Base-by-base conservation (phyloP, 2,797 vertebrate species). In the Margarornis squamiger region DNA sequence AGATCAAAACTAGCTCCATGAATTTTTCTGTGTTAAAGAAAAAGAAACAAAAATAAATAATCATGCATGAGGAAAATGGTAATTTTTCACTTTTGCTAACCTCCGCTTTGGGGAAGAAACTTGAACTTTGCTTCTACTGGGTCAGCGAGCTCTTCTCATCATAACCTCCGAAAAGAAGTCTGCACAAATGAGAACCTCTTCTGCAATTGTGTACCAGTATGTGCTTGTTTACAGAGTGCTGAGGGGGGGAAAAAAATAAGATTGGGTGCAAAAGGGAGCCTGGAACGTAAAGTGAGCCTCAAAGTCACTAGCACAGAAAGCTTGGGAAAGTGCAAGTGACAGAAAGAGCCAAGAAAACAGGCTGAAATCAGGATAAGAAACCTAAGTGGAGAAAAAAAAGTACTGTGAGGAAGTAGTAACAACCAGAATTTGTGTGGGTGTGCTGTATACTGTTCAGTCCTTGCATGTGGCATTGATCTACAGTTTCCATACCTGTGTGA, bases 11-110 rank as follows among this genome's bases (percentile, higher is more conserved):
- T 34, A 30, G 10, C 21, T 77, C 38, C 2, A 16, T 36, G 2
- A 65, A 2, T 36, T 76, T 68, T 29, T n/a, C n/a, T 14, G 2
- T 7, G 5, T 51, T 59, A 80, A 88, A n/a, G 15, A 46, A 78
- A 67, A 73, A 38, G 1, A 0, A 0, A 7, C 9, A n/a, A 8
- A 7, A 10, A n/a, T n/a, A 8, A 10, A 24, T 26, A 49, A 49
- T 14, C 30, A 5, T 1, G 0, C 9, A 65, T 7, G 22, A 87
- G 18, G 17, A 55, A 90, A 86, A 18, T 5, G 0, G 8, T 51
- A 49, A 1, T 39, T 90, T 82, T 79, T 92, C 30, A 67, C 36
- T 61, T 65, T 72, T 76, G 21, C 3, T 62, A 84, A 43, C 3
- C 1, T 32, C 22, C 32, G 5, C 19, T 70, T 90, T 49, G 9